phyloP scores from a whole-genome alignment of 2,888 invertebrate species.

The Cephus spinipes region DNA sequence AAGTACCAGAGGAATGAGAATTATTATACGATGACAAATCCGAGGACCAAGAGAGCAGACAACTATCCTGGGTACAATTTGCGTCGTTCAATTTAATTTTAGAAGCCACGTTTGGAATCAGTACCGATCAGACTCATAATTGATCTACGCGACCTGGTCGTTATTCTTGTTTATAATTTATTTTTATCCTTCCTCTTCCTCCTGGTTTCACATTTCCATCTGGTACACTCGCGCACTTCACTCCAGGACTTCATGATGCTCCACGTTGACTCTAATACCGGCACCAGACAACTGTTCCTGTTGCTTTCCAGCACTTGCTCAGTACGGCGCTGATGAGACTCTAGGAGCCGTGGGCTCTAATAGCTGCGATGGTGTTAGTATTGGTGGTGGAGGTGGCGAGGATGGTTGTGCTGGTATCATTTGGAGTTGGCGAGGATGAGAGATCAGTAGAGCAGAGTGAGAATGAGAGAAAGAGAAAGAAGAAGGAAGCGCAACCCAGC shows the following conservation, averaged over 20 bases:
- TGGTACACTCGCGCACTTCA: conserved; percentile 2
- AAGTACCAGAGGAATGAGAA: background rate
- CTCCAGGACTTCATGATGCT: background rate
- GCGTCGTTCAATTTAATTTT: background rate
- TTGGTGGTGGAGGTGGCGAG: conserved; percentile 29
- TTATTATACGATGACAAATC: background rate
- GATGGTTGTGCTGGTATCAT: conserved; percentile 25
- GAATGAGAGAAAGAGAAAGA: conserved; percentile 23
- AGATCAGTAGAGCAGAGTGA: background rate
- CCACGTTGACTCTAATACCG: background rate
- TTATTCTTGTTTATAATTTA: background rate
- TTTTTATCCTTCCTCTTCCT: background rate
- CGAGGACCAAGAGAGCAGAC: background rate
- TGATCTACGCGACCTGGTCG: background rate
- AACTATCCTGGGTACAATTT: background rate
- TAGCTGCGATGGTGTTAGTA: conserved; percentile 19
- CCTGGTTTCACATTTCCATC: background rate
- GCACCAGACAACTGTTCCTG: background rate
- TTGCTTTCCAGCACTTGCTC: background rate
- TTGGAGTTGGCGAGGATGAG: conserved; percentile 11
- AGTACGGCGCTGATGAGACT: background rate
- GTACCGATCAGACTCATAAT: background rate
- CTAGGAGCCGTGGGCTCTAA: background rate
- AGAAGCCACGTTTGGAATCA: background rate
- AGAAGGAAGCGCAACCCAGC: background rate